phyloP scores from a whole-genome alignment of 2,888 invertebrate genomes.

The Limnephilus lunatus region DNA sequence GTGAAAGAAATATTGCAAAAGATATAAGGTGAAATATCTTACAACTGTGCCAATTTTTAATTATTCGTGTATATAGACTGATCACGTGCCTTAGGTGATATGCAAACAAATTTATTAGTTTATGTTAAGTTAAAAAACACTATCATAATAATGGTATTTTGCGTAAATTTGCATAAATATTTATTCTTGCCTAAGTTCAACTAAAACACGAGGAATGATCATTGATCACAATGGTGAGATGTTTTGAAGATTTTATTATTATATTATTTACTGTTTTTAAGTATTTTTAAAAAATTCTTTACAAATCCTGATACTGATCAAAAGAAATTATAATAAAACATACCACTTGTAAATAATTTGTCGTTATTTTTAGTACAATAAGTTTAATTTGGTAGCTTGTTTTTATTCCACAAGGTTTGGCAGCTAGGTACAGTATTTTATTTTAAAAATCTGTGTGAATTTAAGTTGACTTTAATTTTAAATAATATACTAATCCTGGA shows the following conservation, averaged over 20 bases:
- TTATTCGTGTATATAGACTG: conserved; percentile 60
- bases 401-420: background rate
- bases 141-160: background rate
- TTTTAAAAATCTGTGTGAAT: background rate
- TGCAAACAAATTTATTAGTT: conserved; percentile 20
- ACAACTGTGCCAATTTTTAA: conserved; percentile 55
- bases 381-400: conserved; percentile 9
- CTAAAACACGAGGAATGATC: background rate
- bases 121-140: background rate
- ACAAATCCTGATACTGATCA: background rate
- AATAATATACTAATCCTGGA: background rate
- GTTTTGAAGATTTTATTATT: background rate
- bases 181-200: background rate
- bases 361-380: background rate
- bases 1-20: conserved; percentile 28
- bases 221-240: background rate
- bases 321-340: background rate
- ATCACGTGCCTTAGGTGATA: conserved; percentile 55
- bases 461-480: background rate
- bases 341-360: background rate
- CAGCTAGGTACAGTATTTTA: background rate
- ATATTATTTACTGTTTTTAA: background rate
- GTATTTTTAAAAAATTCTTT: background rate
- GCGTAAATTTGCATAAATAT: background rate
- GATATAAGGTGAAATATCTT: conserved; percentile 43